These are phyloP conservation scores for Drosophila nr. medialis DNA, from an alignment of 2,888 invertebrate species.

Conservation along the genomic window DNA sequence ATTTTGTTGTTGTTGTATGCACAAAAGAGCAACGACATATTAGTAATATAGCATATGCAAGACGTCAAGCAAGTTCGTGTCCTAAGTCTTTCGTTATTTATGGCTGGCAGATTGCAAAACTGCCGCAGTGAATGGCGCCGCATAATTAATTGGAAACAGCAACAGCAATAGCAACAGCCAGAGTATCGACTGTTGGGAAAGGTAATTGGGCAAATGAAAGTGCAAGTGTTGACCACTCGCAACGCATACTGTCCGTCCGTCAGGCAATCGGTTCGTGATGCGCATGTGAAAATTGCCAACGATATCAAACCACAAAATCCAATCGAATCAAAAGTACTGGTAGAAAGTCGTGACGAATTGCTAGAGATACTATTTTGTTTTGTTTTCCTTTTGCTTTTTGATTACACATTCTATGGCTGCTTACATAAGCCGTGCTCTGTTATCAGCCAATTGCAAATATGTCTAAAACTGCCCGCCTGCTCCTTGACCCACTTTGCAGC, in stretches of 20 bases:
- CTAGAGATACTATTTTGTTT: slow-evolving; percentile 3
- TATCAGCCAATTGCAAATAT: slow-evolving; percentile 6
- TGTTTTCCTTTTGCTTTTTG: not conserved
- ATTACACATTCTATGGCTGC: slow-evolving; percentile 37
- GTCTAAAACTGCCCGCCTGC: slow-evolving; percentile 16
- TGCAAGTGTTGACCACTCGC: slow-evolving; percentile 63
- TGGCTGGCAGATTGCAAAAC: slow-evolving; percentile 48
- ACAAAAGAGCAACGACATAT: slow-evolving; percentile 6
- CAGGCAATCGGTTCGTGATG: slow-evolving; percentile 49
- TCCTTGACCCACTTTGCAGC: slow-evolving; percentile 50
- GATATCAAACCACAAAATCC: slow-evolving; percentile 48
- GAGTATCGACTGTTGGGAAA: slow-evolving; percentile 31
- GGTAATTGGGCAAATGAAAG: slow-evolving; percentile 60
- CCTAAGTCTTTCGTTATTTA: slow-evolving; percentile 68
- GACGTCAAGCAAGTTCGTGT: slow-evolving; percentile 55
- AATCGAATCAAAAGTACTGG: slow-evolving; percentile 34
- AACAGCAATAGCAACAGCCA: slow-evolving; percentile 5
- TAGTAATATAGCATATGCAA: slow-evolving; percentile 1
- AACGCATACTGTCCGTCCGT: slow-evolving; percentile 7
- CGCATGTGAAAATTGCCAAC: slow-evolving; percentile 44
- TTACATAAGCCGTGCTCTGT: slow-evolving; percentile 59
- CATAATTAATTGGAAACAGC: slow-evolving; percentile 62
- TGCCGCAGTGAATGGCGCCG: slow-evolving; percentile 44
- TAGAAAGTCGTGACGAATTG: slow-evolving; percentile 69
- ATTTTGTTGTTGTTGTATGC: slow-evolving; percentile 9